Conservation (phyloP, 2,797 vertebrate species). For the Spinus olivaceus region DNA sequence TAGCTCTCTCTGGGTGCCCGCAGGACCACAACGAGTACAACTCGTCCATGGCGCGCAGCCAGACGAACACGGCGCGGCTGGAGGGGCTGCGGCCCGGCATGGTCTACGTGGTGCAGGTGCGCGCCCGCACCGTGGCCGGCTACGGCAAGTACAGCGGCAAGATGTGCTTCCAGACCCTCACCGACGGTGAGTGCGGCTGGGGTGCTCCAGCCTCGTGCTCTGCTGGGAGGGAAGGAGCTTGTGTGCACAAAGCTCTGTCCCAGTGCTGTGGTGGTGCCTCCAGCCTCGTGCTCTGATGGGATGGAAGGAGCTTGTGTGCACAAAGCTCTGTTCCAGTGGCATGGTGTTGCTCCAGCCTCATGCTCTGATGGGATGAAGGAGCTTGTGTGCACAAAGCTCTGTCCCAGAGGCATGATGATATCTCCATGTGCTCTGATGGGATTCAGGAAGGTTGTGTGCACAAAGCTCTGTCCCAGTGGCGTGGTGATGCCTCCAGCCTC, state of each 20-base stretch:
- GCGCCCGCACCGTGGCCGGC: constrained; percentile 91
- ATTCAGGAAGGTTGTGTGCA: too few species aligned
- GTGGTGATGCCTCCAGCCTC: too few species aligned
- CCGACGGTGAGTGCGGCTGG: constrained; percentile 84
- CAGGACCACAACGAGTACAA: constrained; percentile 96
- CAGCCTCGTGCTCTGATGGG: too few species aligned
- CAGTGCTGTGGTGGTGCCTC: fast-evolving
- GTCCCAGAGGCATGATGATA: fast-evolving
- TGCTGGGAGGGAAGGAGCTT: background rate
- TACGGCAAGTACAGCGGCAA: constrained; percentile 98
- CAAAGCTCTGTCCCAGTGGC: too few species aligned
- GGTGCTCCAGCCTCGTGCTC: background rate
- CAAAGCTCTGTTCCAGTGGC: too few species aligned
- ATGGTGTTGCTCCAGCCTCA: background rate
- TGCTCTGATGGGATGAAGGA: background rate
- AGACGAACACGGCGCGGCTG: constrained; percentile 91
- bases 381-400: background rate
- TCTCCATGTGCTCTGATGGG: too few species aligned
- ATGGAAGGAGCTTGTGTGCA: too few species aligned
- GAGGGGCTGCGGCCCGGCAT: constrained; percentile 89
- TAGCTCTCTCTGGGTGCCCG: background rate
- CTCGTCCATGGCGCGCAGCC: constrained; percentile 91
- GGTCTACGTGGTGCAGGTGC: constrained; percentile 95
- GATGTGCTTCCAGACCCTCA: constrained; percentile 99
- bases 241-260: background rate